Percentiles rank a stretch among this genome's conserved stretches.
These are phyloP conservation scores for Bombyx huttoni DNA, from an alignment of 2,888 invertebrate species.

Conservation along the genomic window DNA sequence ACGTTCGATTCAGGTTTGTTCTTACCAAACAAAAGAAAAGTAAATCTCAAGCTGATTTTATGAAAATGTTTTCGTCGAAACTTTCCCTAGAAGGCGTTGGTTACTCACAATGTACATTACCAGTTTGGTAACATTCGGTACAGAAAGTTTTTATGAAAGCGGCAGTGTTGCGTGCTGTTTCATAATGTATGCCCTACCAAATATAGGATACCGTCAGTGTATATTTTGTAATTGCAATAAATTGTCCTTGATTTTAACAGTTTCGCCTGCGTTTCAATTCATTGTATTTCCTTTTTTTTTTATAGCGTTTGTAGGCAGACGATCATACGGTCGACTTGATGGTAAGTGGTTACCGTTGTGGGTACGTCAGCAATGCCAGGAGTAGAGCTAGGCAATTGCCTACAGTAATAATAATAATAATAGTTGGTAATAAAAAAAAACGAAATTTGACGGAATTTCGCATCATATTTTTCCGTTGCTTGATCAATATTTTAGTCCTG, in stretches of 20 bases:
- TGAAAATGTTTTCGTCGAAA: not conserved
- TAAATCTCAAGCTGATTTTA: not conserved
- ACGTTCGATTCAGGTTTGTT: no score
- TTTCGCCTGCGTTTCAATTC: not conserved
- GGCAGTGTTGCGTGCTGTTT: conserved; percentile 29
- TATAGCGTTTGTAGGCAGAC: no score
- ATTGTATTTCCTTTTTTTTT: no score
- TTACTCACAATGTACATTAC: conserved; percentile 58
- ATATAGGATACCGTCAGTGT: conserved; percentile 9
- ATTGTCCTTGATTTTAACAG: conserved; percentile 21
- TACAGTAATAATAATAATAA: no score
- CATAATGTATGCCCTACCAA: conserved; percentile 24
- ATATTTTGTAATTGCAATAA: conserved; percentile 27
- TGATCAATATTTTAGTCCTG: no score
- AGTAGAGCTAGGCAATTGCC: no score
- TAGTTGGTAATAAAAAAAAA: no score
- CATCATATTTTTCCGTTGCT: no score
- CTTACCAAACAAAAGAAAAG: not conserved
- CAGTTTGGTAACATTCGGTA: conserved; percentile 52
- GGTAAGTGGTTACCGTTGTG: no score
- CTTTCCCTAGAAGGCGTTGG: conserved; percentile 45
- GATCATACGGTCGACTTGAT: no score
- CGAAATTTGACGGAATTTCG: no score
- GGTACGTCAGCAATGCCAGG: no score
- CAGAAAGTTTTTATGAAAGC: conserved; percentile 39